Evolutionary conservation across 2,888 invertebrate genomes (phyloP), one percentile per base, ranked within the genome.

Genomic region (Orthosia cruda): DNA sequence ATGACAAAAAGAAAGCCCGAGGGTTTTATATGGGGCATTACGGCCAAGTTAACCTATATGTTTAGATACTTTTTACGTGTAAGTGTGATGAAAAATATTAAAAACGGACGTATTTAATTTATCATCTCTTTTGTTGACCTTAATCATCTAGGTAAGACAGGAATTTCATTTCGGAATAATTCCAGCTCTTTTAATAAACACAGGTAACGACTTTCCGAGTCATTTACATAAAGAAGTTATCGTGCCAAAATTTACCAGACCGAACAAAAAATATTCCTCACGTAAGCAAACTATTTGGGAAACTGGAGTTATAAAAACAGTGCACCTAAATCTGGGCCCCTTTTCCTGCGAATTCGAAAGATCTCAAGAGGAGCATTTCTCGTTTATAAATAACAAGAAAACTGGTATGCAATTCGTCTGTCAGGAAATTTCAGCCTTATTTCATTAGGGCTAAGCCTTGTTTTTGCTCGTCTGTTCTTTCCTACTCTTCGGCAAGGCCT

Each of bases 231-330:
- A 32, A 49, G 54, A 23, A 71, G 18, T 55, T 20, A 76, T 23
- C 54, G 77, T 80, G 80, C 80, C 80, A 80, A 80, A 71, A 63
- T 66, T 55, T 55, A 47, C 54, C 54, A 80, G 74, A 74, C 81
- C 11, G 62, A n/a, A 2, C 65, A 81, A 81, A 72, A 69, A 81
- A 70, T 32, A 11, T 18, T 16, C 13, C 49, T 47, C 61, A 58
- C 61, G 47, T 66, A 66, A 32, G 18, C 65, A 18, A 80, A 66
- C 81, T 81, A 80, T 80, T 81, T 76, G 45, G 23, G 81, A 71
- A 50, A 20, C 66, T 58, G 26, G 16, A 54, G 9, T 54, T 50
- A 64, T 55, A 26, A 71, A 66, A 65, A 32, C 49, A 13, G 47
- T n/a, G 18, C 26, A 71, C 78, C 52, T 23, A 20, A 26, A 63